Conservation (phyloP, 2,113 vertebrate genomes). For the Chlamydotis undulata region DNA sequence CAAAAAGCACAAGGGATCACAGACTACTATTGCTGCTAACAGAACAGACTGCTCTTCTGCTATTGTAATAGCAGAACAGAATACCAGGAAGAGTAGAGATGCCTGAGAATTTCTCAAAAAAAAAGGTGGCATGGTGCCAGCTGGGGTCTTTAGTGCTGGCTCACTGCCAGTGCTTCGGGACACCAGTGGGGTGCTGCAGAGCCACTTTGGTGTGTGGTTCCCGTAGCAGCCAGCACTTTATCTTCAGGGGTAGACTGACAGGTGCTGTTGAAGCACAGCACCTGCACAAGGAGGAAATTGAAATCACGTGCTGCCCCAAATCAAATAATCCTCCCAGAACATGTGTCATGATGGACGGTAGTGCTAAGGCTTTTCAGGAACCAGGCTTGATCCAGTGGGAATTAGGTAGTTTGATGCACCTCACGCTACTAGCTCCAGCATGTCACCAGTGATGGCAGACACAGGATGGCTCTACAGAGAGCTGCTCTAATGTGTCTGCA, state of each 20-base stretch:
- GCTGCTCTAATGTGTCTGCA: not conserved
- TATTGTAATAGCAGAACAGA: not conserved
- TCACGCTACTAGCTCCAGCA: not conserved
- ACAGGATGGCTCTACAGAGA: not conserved
- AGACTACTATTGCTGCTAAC: not conserved
- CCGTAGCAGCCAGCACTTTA: rapidly evolving
- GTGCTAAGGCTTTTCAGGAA: not conserved
- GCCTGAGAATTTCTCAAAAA: not conserved
- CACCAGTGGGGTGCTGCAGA: not conserved
- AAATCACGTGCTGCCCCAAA: not conserved
- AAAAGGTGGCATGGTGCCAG: not conserved
- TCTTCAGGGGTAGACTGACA: not conserved
- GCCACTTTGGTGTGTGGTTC: not conserved
- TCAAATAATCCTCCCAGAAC: not conserved
- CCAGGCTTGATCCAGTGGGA: not conserved
- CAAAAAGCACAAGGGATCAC: not conserved
- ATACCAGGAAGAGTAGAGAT: not conserved
- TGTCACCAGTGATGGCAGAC: not conserved
- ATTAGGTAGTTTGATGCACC: not conserved
- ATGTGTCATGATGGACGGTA: not conserved
- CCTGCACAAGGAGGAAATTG: not conserved
- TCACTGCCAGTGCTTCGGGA: not conserved
- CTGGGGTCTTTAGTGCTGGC: not conserved
- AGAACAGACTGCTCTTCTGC: not conserved
- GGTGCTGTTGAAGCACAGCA: not conserved